Conservation (phyloP, 2,113 vertebrate genomes). For the Eleginops maclovinus region DNA sequence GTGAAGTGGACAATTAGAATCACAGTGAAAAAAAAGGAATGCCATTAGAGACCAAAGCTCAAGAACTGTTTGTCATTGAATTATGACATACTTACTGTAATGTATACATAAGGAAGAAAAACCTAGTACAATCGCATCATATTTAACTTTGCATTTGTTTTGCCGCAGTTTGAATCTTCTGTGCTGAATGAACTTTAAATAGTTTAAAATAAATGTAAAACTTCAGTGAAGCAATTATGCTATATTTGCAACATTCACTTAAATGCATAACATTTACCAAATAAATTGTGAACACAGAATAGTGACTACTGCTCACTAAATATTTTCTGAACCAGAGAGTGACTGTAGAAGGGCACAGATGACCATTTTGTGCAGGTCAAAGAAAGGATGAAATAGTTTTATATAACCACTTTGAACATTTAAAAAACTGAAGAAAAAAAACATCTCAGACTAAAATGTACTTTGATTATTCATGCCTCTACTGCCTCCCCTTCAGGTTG, state of each 20-base stretch:
- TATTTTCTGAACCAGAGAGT: not conserved
- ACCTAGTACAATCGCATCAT: not conserved
- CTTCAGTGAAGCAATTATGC: not conserved
- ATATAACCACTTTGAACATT: not conserved
- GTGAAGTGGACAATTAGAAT: not conserved
- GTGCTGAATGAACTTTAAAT: not conserved
- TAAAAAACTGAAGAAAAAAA: not conserved
- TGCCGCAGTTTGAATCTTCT: not conserved
- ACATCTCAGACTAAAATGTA: not conserved
- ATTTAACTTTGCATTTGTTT: not conserved
- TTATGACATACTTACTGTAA: not conserved
- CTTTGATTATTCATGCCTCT: conserved; percentile 31
- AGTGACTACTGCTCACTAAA: not conserved
- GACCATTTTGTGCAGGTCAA: not conserved
- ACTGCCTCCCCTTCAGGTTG: conserved; percentile 80
- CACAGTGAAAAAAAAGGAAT: not conserved
- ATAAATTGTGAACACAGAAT: not conserved
- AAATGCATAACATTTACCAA: not conserved
- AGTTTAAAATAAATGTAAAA: not conserved
- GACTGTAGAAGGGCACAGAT: not conserved
- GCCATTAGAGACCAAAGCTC: not conserved
- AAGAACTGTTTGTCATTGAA: not conserved
- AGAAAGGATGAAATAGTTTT: too few relatives aligned
- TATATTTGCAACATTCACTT: not conserved
- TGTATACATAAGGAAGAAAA: not conserved